Conservation (phyloP, 2,797 vertebrate species). For the Oreochromis grahami region DNA sequence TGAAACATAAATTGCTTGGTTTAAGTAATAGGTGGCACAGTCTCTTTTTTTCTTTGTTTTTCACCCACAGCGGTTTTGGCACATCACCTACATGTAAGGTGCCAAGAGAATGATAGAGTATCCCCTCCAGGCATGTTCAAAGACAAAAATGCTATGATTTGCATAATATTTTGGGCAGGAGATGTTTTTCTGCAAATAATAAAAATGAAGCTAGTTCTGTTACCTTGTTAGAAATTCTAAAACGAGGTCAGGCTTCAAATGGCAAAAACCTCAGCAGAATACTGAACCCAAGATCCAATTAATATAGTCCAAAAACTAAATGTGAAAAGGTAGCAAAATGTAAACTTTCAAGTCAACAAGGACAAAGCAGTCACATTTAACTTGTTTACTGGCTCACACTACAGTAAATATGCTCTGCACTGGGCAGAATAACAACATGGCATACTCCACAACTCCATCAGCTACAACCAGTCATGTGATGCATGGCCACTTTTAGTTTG, state of each 20-base stretch:
- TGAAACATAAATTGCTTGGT: neutral
- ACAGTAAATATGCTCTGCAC: neutral
- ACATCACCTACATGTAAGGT: neutral
- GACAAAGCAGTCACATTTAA: neutral
- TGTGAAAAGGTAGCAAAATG: neutral
- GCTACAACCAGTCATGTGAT: neutral
- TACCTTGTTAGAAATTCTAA: neutral
- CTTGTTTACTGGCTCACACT: neutral
- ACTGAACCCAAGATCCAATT: neutral
- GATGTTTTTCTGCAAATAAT: neutral
- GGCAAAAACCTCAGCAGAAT: neutral
- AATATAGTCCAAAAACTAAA: neutral
- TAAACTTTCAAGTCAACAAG: neutral
- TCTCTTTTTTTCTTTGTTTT: neutral
- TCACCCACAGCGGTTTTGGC: neutral
- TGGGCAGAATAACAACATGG: neutral
- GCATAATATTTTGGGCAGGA: neutral
- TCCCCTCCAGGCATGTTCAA: neutral
- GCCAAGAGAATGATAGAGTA: neutral
- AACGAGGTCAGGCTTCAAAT: neutral
- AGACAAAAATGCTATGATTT: neutral
- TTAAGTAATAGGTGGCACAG: neutral
- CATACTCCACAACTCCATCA: neutral
- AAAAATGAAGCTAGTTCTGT: neutral
- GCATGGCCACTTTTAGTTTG: neutral